Conservation (phyloP, 2,888 invertebrate species). For the Chironomus riparius region DNA sequence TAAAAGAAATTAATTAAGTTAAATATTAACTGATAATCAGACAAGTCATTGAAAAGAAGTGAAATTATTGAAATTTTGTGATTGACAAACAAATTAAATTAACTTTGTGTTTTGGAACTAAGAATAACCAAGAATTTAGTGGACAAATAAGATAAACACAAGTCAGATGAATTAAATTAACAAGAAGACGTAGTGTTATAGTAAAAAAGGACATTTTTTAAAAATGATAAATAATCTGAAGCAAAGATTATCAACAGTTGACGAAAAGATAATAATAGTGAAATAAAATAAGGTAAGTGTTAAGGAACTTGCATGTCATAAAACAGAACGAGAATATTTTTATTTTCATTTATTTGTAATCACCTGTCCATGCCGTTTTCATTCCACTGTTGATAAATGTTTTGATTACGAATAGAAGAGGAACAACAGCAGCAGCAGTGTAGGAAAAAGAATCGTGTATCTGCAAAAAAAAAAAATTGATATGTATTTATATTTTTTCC, state of each 20-base stretch:
- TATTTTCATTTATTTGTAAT: not conserved
- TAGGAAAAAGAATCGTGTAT: constrained; percentile 19
- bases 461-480: constrained; percentile 4
- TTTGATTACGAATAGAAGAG: constrained; percentile 22
- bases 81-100: too few species aligned
- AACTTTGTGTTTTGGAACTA: too few species aligned
- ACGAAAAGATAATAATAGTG: not conserved
- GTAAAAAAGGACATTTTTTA: not conserved
- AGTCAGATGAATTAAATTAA: too few species aligned
- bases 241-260: not conserved
- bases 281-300: constrained; percentile 6
- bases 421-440: not conserved
- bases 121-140: too few species aligned
- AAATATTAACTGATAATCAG: too few species aligned
- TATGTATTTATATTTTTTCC: constrained; percentile 17
- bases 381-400: constrained; percentile 20
- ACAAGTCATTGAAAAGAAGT: too few species aligned
- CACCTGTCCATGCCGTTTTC: constrained; percentile 26
- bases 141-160: too few species aligned
- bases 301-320: not conserved
- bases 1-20: too few species aligned
- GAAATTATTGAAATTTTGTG: too few species aligned
- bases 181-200: not conserved
- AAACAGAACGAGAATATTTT: not conserved
- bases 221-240: constrained; percentile 1